These are phyloP conservation scores for Bombus fervidus DNA, from an alignment of 1,140 invertebrate species.

Conservation along the genomic window DNA sequence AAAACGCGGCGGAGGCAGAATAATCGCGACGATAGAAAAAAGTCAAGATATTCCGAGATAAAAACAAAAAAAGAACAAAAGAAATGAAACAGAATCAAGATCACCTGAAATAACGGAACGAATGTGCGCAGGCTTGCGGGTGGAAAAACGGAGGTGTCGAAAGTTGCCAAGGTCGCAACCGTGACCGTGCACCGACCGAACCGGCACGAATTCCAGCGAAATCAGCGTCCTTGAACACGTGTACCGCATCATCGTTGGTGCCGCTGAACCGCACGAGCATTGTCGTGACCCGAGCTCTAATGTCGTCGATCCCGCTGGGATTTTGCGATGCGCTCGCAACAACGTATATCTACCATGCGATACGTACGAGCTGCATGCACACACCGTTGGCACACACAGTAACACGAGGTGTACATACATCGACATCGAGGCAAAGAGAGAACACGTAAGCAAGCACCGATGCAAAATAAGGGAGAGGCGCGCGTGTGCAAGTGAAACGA, in stretches of 20 bases:
- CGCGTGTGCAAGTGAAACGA: not conserved
- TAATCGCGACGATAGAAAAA: too few relatives aligned
- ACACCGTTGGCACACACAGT: too few relatives aligned
- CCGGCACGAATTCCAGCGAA: conserved; percentile 34
- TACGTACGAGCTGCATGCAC: not conserved
- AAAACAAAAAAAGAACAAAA: not conserved
- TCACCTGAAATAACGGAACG: too few relatives aligned
- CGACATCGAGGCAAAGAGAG: too few relatives aligned
- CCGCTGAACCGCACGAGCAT: conserved; percentile 48
- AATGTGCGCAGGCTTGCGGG: not conserved
- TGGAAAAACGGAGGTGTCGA: not conserved
- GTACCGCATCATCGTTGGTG: conserved; percentile 40
- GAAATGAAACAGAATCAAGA: not conserved
- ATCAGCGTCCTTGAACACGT: conserved; percentile 46
- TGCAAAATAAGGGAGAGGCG: not conserved
- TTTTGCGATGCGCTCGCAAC: conserved; percentile 23
- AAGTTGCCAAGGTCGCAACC: conserved; percentile 22
- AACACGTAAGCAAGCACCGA: not conserved
- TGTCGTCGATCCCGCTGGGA: conserved; percentile 49
- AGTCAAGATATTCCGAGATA: too few relatives aligned
- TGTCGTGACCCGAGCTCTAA: conserved; percentile 56
- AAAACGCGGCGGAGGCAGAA: too few relatives aligned
- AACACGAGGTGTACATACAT: too few relatives aligned
- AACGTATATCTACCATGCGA: not conserved
- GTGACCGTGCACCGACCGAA: conserved; percentile 23